These are phyloP conservation scores for Lochmaea crataegi DNA, from an alignment of 2,888 invertebrate genomes.

Conservation along the genomic window DNA sequence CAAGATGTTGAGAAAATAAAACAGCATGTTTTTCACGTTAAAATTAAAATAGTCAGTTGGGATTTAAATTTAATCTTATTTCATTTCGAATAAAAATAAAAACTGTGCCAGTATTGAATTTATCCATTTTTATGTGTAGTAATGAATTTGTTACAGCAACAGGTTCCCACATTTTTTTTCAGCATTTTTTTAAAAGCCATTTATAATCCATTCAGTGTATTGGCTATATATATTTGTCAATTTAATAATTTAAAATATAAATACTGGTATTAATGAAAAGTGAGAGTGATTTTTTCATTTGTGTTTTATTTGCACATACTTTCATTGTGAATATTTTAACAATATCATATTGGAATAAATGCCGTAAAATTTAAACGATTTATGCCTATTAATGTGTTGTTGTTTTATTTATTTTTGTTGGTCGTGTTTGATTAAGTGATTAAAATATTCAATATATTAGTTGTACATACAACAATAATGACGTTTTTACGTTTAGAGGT, in stretches of 20 bases:
- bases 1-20: too few relatives aligned
- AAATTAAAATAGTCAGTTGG: too few relatives aligned
- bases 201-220: conserved; percentile 37
- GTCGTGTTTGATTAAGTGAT: conserved; percentile 25
- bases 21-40: too few relatives aligned
- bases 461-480: neutral
- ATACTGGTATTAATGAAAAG: conserved; percentile 30
- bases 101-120: too few relatives aligned
- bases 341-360: conserved; percentile 28
- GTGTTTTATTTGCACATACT: conserved; percentile 34
- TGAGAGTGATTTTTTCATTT: conserved; percentile 41
- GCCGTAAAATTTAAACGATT: conserved; percentile 27
- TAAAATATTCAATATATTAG: conserved; percentile 29
- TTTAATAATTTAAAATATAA: conserved; percentile 53
- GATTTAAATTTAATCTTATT: conserved; percentile 21
- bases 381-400: conserved; percentile 27
- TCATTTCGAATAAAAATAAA: neutral
- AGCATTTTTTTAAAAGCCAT: conserved; percentile 18
- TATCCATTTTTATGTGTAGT: too few relatives aligned
- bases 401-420: conserved; percentile 27
- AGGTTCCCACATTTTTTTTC: neutral
- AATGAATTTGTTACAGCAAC: conserved; percentile 25
- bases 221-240: conserved; percentile 48
- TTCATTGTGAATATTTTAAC: conserved; percentile 34
- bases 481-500: neutral